phyloP scores from a whole-genome alignment of 1,140 invertebrate genomes.

The Diachasma alloeum region DNA sequence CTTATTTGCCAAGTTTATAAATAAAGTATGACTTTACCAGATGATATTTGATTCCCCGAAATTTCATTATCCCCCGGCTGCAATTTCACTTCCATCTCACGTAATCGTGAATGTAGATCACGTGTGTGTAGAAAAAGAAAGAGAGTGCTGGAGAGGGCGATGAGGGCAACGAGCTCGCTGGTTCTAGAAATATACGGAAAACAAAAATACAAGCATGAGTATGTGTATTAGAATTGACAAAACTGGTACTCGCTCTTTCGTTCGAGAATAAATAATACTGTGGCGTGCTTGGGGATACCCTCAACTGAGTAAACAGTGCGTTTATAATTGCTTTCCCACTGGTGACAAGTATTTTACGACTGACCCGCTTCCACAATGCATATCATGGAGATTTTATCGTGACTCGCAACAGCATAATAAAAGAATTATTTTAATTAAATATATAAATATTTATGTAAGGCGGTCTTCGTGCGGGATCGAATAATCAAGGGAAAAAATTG shows the following conservation, averaged over 20 bases:
- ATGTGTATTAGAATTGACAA: neutral
- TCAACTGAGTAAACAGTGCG: constrained; percentile 18
- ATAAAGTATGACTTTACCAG: constrained; percentile 66
- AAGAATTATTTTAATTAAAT: constrained; percentile 22
- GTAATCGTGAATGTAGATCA: constrained; percentile 78
- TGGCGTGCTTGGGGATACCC: neutral
- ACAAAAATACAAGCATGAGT: neutral
- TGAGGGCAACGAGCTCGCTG: constrained; percentile 78
- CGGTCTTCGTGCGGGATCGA: neutral
- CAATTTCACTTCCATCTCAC: constrained; percentile 78
- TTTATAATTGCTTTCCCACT: constrained; percentile 3
- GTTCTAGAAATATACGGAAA: constrained; percentile 65
- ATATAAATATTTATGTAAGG: neutral
- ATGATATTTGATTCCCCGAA: constrained; percentile 74
- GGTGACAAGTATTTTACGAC: constrained; percentile 36
- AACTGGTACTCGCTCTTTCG: neutral
- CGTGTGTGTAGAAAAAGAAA: constrained; percentile 84
- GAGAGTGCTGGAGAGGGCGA: constrained; percentile 80
- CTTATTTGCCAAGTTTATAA: neutral
- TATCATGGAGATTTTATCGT: constrained; percentile 7
- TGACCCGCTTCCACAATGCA: constrained; percentile 40
- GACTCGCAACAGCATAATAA: neutral
- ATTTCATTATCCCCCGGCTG: constrained; percentile 75
- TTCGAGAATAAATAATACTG: neutral
- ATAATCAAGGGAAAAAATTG: too few species aligned